These are phyloP conservation scores for Acanthococcus lagerstroemiae DNA, from an alignment of 2,888 invertebrate genomes.

Conservation along the genomic window DNA sequence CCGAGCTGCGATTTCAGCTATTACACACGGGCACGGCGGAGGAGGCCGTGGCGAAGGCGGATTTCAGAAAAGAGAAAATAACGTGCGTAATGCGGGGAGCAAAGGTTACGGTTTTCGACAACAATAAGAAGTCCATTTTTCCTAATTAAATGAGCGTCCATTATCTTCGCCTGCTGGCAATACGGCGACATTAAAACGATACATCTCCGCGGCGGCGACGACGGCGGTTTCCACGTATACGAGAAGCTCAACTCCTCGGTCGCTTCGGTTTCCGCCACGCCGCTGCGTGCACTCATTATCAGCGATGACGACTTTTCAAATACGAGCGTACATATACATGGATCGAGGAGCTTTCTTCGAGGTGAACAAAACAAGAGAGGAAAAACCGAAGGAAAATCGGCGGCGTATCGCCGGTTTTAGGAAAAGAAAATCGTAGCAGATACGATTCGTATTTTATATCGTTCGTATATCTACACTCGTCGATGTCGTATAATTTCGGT, in stretches of 20 bases:
- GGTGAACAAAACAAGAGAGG: too few relatives aligned
- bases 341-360: neutral
- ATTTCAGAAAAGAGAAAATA: too few relatives aligned
- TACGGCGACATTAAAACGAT: neutral
- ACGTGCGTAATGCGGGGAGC: neutral
- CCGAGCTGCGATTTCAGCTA: neutral
- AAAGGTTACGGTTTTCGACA: conserved; percentile 23
- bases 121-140: conserved; percentile 20
- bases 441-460: neutral
- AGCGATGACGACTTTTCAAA: neutral
- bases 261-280: too few relatives aligned
- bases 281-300: neutral
- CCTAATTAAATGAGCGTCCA: conserved; percentile 12
- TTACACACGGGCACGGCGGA: too few relatives aligned
- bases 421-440: neutral
- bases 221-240: neutral
- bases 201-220: neutral
- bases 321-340: neutral
- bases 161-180: neutral
- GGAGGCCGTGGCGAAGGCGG: too few relatives aligned
- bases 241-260: too few relatives aligned
- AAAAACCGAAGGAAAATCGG: too few relatives aligned
- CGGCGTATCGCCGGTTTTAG: conserved; percentile 24
- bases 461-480: neutral
- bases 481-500: neutral